Conservation (phyloP, 2,797 vertebrate species). For the Alosa sapidissima region DNA sequence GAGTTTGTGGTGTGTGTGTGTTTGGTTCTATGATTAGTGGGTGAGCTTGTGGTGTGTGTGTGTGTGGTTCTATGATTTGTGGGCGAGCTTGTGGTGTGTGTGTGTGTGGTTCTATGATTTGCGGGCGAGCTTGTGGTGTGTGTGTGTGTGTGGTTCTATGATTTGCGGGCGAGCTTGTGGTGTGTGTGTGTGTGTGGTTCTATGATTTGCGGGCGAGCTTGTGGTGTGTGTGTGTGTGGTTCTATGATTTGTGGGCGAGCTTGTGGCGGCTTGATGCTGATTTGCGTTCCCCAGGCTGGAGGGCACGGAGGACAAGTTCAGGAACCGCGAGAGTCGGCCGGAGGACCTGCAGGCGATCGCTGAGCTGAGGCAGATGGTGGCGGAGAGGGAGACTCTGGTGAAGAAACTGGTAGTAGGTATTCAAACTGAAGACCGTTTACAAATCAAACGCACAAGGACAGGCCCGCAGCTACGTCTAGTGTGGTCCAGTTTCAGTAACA, state of each 20-base stretch:
- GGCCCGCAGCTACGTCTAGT: not conserved
- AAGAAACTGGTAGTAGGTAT: constrained; percentile 96
- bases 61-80: too few relatives aligned
- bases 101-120: too few relatives aligned
- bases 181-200: not conserved
- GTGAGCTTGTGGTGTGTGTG: too few relatives aligned
- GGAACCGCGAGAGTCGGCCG: constrained; percentile 90
- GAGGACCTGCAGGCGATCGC: constrained; percentile 93
- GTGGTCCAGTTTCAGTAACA: not conserved
- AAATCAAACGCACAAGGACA: not conserved
- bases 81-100: too few relatives aligned
- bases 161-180: too few relatives aligned
- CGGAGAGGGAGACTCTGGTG: constrained; percentile 91
- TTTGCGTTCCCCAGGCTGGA: constrained; percentile 79
- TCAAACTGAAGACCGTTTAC: not conserved
- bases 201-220: not conserved
- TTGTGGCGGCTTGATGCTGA: too few relatives aligned
- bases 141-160: too few relatives aligned
- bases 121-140: too few relatives aligned
- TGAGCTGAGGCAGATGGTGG: constrained; percentile 93
- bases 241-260: not conserved
- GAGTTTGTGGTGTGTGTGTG: too few relatives aligned
- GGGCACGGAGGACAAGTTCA: constrained; percentile 94
- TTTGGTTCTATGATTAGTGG: too few relatives aligned
- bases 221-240: too few relatives aligned